Percentiles rank a stretch among this genome's conserved stretches.
Conservation (phyloP, 2,888 invertebrate genomes). For the Taphrorychus bicolor region DNA sequence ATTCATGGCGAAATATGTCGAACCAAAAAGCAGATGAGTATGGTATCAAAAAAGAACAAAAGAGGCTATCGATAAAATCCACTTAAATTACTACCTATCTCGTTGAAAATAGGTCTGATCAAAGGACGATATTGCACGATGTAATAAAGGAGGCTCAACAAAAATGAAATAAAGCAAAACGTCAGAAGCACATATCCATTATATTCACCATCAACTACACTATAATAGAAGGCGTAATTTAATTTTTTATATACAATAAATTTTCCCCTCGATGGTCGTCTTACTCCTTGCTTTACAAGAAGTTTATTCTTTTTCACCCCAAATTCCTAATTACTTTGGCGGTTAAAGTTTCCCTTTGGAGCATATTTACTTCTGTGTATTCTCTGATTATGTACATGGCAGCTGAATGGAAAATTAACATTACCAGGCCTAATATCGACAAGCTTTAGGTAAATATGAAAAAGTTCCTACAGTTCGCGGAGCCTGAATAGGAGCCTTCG, state of each 20-base stretch:
- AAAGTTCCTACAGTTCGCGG: neutral
- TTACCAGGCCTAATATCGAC: neutral
- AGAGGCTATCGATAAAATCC: too few species aligned
- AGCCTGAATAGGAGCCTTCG: neutral
- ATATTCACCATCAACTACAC: conserved; percentile 7
- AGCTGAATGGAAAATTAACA: neutral
- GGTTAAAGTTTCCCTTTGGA: too few species aligned
- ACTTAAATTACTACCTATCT: too few species aligned
- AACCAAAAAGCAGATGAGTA: too few species aligned
- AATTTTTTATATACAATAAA: neutral
- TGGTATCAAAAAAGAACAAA: too few species aligned
- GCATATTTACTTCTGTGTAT: neutral
- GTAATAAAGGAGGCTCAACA: conserved; percentile 16
- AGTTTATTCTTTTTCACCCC: too few species aligned
- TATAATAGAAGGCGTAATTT: conserved; percentile 6
- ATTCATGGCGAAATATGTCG: too few species aligned
- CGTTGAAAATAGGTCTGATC: too few species aligned
- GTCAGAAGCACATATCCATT: conserved; percentile 28
- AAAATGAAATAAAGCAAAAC: conserved; percentile 17
- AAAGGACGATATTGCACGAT: conserved; percentile 9
- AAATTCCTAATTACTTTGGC: neutral
- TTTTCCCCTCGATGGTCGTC: neutral
- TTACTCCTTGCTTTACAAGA: too few species aligned
- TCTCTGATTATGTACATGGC: neutral
- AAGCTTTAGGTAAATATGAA: neutral